Evolutionary conservation across 2,113 vertebrate genomes (phyloP).

Genomic region (Sterrhoptilus dennistouni): DNA sequence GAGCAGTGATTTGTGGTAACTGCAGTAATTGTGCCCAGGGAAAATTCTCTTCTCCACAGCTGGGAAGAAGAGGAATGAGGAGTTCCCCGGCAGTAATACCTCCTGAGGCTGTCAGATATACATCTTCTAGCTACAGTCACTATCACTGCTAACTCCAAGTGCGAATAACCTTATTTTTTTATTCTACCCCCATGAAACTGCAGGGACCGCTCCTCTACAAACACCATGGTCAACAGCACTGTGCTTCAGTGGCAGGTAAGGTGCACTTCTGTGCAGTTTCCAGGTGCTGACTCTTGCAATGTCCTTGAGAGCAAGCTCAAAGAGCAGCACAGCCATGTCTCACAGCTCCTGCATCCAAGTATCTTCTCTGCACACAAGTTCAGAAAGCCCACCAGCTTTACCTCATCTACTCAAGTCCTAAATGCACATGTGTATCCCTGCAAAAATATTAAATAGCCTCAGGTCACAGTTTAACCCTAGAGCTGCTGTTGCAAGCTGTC

Average conservation of each 20-base stretch:
- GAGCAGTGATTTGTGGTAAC: not conserved
- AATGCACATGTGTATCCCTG: not conserved
- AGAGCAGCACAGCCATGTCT: not conserved
- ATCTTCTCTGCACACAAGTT: not conserved
- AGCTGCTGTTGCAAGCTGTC: not conserved
- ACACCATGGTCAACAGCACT: not conserved
- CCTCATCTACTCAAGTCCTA: not conserved
- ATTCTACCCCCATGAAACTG: not conserved
- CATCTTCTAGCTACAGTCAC: not conserved
- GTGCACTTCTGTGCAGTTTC: not conserved
- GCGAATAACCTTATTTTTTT: not conserved
- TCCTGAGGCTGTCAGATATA: not conserved
- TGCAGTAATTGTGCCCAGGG: not conserved
- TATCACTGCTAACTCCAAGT: not conserved
- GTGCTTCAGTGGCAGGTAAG: not conserved
- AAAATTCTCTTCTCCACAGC: not conserved
- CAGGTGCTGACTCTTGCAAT: not conserved
- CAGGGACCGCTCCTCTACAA: not conserved
- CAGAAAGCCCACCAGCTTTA: not conserved
- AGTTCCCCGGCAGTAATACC: fast-evolving
- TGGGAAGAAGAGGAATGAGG: not conserved
- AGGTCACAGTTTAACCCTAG: not conserved
- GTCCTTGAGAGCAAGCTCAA: not conserved
- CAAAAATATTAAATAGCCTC: not conserved
- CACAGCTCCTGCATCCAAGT: not conserved